These are phyloP conservation scores for Neosilurus hyrtlii DNA, from an alignment of 2,797 vertebrate genomes.

Conservation along the genomic window DNA sequence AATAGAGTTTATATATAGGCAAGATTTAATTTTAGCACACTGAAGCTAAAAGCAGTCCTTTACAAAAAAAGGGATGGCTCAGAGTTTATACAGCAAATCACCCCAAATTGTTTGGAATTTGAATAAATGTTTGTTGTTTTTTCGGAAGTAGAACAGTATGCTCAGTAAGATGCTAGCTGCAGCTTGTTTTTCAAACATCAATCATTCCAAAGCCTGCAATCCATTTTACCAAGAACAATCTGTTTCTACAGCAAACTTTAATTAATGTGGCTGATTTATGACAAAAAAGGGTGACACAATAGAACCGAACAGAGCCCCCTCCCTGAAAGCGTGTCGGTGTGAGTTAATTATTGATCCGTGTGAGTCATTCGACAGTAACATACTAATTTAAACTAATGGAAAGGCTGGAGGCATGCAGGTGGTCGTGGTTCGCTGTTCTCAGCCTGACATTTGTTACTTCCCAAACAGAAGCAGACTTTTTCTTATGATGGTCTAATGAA, in stretches of 20 bases:
- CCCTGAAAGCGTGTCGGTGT: constrained; percentile 24
- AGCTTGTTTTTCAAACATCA: constrained; percentile 64
- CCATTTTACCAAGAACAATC: constrained; percentile 49
- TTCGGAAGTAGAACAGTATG: constrained; percentile 58
- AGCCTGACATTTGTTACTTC: constrained; percentile 47
- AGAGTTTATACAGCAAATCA: no score
- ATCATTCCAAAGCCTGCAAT: constrained; percentile 58
- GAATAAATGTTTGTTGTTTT: constrained; percentile 49
- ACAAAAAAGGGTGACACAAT: constrained; percentile 19
- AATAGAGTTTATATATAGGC: no score
- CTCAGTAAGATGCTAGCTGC: constrained; percentile 60
- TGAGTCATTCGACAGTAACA: constrained; percentile 54
- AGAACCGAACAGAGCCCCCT: neutral
- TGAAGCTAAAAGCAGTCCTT: no score
- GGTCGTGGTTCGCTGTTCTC: constrained; percentile 42
- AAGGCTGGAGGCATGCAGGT: constrained; percentile 35
- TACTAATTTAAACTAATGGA: constrained; percentile 62
- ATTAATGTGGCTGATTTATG: constrained; percentile 31
- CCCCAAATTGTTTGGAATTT: neutral
- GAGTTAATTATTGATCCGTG: constrained; percentile 60
- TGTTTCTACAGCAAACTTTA: constrained; percentile 43
- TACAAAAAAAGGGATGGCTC: no score
- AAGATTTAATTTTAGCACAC: no score
- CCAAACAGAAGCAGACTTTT: constrained; percentile 45
- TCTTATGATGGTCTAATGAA: constrained; percentile 75